Base-by-base conservation (phyloP, 1,140 invertebrate genomes). In the Venustaconcha ellipsiformis region DNA sequence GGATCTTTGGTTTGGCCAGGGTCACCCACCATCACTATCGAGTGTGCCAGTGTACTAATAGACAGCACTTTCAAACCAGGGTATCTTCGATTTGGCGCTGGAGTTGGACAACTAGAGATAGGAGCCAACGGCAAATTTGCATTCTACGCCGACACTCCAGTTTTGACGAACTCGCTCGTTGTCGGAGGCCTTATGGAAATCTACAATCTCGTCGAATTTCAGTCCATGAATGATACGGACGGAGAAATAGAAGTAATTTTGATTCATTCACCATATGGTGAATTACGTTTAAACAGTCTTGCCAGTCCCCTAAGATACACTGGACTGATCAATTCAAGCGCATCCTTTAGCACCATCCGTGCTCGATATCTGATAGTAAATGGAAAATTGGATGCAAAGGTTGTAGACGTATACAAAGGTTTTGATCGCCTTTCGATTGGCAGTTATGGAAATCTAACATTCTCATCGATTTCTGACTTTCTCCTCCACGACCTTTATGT, bases 11-110 rank as follows among this genome's bases (percentile, higher is more conserved):
- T 63, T 13, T 83, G 84, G 83, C 63, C 78, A 26, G 58, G 67
- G 14, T 70, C 70, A 48, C 58, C 60, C 20, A 72, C 74, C n/a
- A 79, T 83, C 18, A 79, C 73, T 23, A 23, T 85, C 18, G 79
- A 83, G 73, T 86, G 84, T 76, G 62, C 26, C 23, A 76, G 66
- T 63, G 77, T 86, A 30, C 81, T 71, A 48, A 79, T 86, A 55
- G 82, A 86, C 67, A 80, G 83, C 30, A 57, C 57, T 13, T 84
- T 83, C 30, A 67, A 76, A 15, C 75, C 82, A n/a, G 79, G 80
- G 18, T 69, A 68, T 14, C 55, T 82, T 4, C 76, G 71, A 14
- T 84, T 84, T 70, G 80, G 79, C 17, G 8, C 55, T 48, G 79
- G 79, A 37, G 66, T 70, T 59, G 70, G 65, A 37, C 63, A 70